These are phyloP conservation scores for Ictalurus furcatus DNA, from an alignment of 2,113 vertebrate genomes.

Conservation along the genomic window DNA sequence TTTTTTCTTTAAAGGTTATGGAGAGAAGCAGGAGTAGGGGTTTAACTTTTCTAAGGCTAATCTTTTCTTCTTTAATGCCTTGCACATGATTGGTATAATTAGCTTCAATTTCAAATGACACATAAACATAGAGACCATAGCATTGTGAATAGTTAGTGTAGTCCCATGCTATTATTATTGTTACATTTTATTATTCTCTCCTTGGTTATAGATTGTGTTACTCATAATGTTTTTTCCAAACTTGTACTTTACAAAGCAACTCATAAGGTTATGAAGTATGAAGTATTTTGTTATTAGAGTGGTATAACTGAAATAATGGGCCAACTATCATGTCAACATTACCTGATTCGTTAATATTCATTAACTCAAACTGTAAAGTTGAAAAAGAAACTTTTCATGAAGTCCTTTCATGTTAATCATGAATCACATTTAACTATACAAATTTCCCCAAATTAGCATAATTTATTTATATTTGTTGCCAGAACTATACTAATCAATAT, in stretches of 20 bases:
- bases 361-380: constrained; percentile 24
- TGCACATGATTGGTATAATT: constrained; percentile 55
- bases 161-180: constrained; percentile 55
- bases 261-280: constrained; percentile 52
- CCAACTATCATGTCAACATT: constrained; percentile 26
- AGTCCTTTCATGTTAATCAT: background rate
- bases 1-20: constrained; percentile 40
- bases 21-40: constrained; percentile 32
- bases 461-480: constrained; percentile 26
- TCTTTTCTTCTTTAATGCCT: constrained; percentile 59
- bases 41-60: constrained; percentile 57
- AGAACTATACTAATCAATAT: constrained; percentile 10
- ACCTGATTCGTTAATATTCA: constrained; percentile 37
- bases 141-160: constrained; percentile 74
- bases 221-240: constrained; percentile 58
- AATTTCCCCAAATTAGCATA: background rate
- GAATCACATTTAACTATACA: constrained; percentile 21
- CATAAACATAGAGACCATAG: constrained; percentile 71
- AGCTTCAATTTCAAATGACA: constrained; percentile 62
- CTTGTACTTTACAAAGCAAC: constrained; percentile 67
- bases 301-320: constrained; percentile 43
- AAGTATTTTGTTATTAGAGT: constrained; percentile 36
- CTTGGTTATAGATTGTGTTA: constrained; percentile 36
- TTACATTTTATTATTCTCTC: constrained; percentile 56
- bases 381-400: constrained; percentile 2